Evolutionary conservation across 1,140 invertebrate genomes (phyloP).

Genomic region (Ceratoteleas bidentatus): DNA sequence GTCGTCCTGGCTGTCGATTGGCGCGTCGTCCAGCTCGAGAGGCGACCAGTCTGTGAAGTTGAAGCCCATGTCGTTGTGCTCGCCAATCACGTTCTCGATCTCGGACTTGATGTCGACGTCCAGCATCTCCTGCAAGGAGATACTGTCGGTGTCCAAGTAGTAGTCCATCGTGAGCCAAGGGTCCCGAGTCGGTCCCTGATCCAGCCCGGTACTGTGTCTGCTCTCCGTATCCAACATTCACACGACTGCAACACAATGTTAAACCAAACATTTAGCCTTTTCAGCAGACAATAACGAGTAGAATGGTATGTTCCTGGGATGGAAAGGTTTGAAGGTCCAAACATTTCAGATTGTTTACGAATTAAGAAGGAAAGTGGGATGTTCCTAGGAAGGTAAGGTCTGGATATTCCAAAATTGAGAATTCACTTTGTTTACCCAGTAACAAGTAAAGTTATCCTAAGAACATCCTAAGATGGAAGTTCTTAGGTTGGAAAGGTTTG

Average conservation of each 20-base stretch:
- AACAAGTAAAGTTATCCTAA: no score
- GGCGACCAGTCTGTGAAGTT: constrained; percentile 86
- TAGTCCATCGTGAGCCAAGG: constrained; percentile 83
- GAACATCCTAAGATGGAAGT: no score
- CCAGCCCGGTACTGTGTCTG: constrained; percentile 77
- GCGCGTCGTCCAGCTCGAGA: constrained; percentile 85
- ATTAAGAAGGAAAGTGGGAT: no score
- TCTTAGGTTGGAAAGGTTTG: no score
- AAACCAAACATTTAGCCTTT: neutral
- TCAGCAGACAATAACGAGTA: no score
- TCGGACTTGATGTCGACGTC: constrained; percentile 91
- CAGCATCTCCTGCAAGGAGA: constrained; percentile 89
- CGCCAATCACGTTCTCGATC: constrained; percentile 88
- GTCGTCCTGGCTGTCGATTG: constrained; percentile 82
- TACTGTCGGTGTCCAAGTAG: constrained; percentile 81
- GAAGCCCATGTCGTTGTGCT: constrained; percentile 80
- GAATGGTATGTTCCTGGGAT: no score
- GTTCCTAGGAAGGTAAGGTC: no score
- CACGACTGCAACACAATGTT: constrained; percentile 71
- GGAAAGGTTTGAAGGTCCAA: no score
- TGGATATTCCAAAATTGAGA: no score
- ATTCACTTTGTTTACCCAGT: no score
- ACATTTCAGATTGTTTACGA: no score
- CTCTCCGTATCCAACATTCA: constrained; percentile 81
- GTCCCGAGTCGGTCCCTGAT: constrained; percentile 78